Percentiles rank a stretch among this genome's conserved stretches.
Conservation (phyloP, 2,888 invertebrate genomes). For the Incurvaria masculella region DNA sequence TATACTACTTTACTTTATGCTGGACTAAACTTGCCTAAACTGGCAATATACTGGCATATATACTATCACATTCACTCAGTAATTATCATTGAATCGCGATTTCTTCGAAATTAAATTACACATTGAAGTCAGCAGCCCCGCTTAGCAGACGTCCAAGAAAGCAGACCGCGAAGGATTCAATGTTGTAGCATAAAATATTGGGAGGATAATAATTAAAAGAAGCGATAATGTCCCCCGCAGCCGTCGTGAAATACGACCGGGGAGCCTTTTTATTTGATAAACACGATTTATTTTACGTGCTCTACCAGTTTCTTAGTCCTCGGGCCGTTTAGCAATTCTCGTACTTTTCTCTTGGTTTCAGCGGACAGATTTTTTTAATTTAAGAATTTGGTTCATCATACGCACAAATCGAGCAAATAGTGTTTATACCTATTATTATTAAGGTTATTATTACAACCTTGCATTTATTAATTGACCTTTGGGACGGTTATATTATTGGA, state of each 20-base stretch:
- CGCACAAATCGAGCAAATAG: too few species aligned
- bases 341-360: background rate
- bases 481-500: too few species aligned
- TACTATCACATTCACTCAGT: background rate
- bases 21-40: too few species aligned
- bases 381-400: too few species aligned
- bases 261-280: slow-evolving; percentile 58
- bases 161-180: background rate
- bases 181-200: slow-evolving; percentile 39
- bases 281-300: slow-evolving; percentile 46
- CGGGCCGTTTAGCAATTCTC: background rate
- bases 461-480: too few species aligned
- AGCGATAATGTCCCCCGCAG: slow-evolving; percentile 48
- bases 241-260: slow-evolving; percentile 50
- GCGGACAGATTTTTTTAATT: too few species aligned
- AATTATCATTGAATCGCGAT: background rate
- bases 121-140: background rate
- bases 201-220: slow-evolving; percentile 56
- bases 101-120: background rate
- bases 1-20: too few species aligned
- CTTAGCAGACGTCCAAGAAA: background rate
- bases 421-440: too few species aligned
- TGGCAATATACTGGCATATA: too few species aligned
- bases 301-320: background rate
- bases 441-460: too few species aligned